Base-by-base conservation (phyloP, 2,113 vertebrate species). In the Phaethon lepturus region DNA sequence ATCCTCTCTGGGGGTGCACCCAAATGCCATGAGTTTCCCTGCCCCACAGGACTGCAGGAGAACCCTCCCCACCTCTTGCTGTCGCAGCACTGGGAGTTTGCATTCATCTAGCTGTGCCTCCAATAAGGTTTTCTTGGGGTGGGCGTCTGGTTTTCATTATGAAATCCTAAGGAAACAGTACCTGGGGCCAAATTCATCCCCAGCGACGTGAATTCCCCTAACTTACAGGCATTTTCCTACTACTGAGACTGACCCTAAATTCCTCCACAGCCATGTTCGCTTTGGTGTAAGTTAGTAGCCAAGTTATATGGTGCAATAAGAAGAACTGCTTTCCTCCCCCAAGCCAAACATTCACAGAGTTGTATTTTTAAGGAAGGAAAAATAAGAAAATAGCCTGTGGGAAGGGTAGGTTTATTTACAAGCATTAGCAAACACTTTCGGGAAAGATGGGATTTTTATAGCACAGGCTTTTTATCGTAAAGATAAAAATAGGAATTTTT, bases 51-150 rank as follows among this genome's bases (percentile, higher is more conserved):
- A 68, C 38, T 68, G 23, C 14, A 52, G 26, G 35, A 53, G 35
- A 56, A 45, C n/a, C 49, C 14, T 68, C 31, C 23, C 17, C 44
- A 17, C 10, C 33, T n/a, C 33, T 10, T 5, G 10, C 66, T 22
- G 10, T 22, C 1, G 1, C 14, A 42, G 28, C 0, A 0, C 55
- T 22, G 60, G 60, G 53, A 38, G 31, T 42, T 42, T 62, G n/a
- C 42, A 17, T 60, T 67, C n/a, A 22, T 87, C 12, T 18, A 16
- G 11, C 40, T 44, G 26, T 58, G 72, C 12, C 44, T 75, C 33
- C 42, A 50, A 1, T 44, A 31, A 58, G 19, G 14, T 84, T 56
- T 79, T 10, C 31, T 45, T 47, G 49, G 20, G 10, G 11, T 25
- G 17, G 13, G 15, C 42, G 59, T 20, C 53, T 73, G 47, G 5